phyloP scores from a whole-genome alignment of 2,113 vertebrate species.

The Rhadina sibilatrix region DNA sequence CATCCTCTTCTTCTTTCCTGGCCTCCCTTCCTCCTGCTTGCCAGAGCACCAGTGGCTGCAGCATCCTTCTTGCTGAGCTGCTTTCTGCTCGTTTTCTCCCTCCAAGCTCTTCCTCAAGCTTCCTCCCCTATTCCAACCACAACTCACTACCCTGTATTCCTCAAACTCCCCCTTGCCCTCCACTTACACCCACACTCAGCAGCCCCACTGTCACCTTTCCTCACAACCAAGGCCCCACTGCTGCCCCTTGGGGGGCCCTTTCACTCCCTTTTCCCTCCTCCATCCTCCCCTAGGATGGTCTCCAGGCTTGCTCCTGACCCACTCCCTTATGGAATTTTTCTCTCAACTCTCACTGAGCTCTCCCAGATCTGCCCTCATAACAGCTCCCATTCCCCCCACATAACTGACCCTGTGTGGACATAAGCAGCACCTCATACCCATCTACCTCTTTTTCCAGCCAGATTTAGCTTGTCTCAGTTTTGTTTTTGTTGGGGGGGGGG shows the following conservation, averaged over 20 bases:
- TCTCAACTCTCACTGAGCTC: background rate
- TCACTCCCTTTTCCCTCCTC: background rate
- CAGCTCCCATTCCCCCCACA: background rate
- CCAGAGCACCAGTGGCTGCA: background rate
- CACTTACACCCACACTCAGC: background rate
- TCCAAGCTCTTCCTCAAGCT: background rate
- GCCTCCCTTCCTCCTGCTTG: background rate
- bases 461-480: background rate
- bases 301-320: background rate
- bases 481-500: no score
- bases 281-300: no score
- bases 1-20: background rate
- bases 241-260: background rate
- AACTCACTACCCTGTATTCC: rapidly evolving
- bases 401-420: background rate
- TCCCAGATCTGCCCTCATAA: background rate
- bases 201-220: background rate
- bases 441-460: background rate
- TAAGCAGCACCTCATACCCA: background rate
- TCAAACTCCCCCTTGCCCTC: background rate
- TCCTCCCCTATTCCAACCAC: background rate
- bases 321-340: background rate
- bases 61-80: background rate
- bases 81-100: background rate
- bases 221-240: rapidly evolving